Percentiles rank a stretch among this genome's conserved stretches.
Conservation (phyloP, 2,113 vertebrate species). For the Eulacestoma nigropectus region DNA sequence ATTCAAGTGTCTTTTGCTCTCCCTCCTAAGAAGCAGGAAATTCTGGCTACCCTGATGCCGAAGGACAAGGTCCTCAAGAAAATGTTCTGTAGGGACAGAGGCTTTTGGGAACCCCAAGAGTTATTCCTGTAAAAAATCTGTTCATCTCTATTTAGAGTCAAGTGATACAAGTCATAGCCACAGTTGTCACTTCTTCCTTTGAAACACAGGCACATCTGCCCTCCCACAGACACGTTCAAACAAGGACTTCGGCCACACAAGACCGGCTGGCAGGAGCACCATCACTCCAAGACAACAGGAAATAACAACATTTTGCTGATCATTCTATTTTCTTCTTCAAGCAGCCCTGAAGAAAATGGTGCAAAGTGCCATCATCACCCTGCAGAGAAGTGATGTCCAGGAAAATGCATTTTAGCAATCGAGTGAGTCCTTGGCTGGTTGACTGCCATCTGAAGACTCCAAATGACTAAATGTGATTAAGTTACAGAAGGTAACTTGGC, state of each 20-base stretch:
- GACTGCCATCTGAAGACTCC: constrained; percentile 6
- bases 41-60: background rate
- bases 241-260: background rate
- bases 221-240: background rate
- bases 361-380: background rate
- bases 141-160: background rate
- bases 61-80: background rate
- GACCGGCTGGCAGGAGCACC: background rate
- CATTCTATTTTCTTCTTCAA: background rate
- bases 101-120: background rate
- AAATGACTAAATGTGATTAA: constrained; percentile 43
- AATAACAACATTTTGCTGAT: background rate
- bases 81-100: background rate
- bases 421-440: background rate
- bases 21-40: background rate
- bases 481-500: constrained; percentile 44
- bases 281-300: background rate
- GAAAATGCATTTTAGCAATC: background rate
- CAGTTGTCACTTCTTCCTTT: background rate
- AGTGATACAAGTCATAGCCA: background rate
- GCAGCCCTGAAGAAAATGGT: background rate
- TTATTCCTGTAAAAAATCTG: background rate
- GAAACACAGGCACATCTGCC: background rate
- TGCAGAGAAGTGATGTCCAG: background rate
- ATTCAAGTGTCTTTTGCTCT: background rate